Evolutionary conservation across 2,113 vertebrate genomes (phyloP).

Genomic region (Oxyruncus cristatus): DNA sequence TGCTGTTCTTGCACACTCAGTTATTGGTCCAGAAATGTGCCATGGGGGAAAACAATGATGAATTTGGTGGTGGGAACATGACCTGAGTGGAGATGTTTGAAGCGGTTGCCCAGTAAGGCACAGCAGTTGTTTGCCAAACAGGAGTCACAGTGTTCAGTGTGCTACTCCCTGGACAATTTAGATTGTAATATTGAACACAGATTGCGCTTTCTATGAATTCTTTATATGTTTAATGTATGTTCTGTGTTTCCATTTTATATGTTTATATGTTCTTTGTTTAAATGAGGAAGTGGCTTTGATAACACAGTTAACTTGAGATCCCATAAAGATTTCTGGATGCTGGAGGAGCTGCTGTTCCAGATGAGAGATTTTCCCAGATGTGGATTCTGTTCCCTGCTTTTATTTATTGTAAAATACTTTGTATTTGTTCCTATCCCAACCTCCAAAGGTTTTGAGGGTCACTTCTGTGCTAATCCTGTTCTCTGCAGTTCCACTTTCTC

Average conservation of each 20-base stretch:
- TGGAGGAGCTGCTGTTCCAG: neutral
- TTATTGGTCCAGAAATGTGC: neutral
- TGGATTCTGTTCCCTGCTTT: neutral
- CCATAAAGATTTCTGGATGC: neutral
- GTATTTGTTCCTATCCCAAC: neutral
- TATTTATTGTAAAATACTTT: neutral
- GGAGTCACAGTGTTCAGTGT: neutral
- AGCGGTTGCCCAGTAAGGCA: neutral
- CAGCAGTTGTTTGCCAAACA: neutral
- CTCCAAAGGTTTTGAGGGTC: neutral
- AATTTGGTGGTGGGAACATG: neutral
- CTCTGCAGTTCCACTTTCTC: neutral
- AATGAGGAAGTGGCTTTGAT: neutral
- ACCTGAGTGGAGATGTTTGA: neutral
- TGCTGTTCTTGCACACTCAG: neutral
- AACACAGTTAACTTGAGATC: neutral
- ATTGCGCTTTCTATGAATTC: neutral
- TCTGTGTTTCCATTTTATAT: neutral
- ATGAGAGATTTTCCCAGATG: neutral
- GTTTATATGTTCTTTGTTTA: neutral
- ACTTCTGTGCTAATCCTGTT: neutral
- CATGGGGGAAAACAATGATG: neutral
- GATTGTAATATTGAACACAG: accelerated
- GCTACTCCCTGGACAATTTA: neutral
- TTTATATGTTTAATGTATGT: neutral